Percentiles rank a stretch among this genome's conserved stretches.
Conservation (phyloP, 1,140 invertebrate species). For the Pseudomyrmex gracilis region DNA sequence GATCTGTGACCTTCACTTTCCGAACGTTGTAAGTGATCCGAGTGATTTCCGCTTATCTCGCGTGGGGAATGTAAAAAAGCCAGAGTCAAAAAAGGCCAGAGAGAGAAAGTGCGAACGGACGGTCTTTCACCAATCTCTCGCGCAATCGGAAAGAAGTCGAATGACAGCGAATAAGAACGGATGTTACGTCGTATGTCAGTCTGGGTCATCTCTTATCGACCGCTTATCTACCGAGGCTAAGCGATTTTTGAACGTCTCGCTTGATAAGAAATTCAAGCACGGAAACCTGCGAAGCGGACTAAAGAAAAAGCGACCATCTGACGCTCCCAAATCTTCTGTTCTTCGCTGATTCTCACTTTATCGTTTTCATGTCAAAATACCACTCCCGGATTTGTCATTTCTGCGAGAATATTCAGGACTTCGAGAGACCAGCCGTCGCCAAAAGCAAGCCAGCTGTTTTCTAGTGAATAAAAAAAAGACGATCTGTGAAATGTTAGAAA, state of each 20-base stretch:
- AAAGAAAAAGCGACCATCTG: slow-evolving; percentile 66
- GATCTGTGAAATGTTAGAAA: slow-evolving; percentile 20
- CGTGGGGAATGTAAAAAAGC: slow-evolving; percentile 22
- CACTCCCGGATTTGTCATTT: slow-evolving; percentile 13
- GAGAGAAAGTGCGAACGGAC: not conserved
- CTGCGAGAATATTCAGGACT: slow-evolving; percentile 64
- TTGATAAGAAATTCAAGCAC: slow-evolving; percentile 58
- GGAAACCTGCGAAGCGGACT: slow-evolving; percentile 30
- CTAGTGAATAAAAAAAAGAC: slow-evolving; percentile 50
- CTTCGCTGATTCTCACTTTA: slow-evolving; percentile 46
- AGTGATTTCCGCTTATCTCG: slow-evolving; percentile 12
- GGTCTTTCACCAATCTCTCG: slow-evolving; percentile 10
- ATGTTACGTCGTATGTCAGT: slow-evolving; percentile 68
- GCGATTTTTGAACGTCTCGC: slow-evolving; percentile 75
- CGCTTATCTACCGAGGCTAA: slow-evolving; percentile 66
- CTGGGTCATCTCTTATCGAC: slow-evolving; percentile 61
- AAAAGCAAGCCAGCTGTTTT: slow-evolving; percentile 29
- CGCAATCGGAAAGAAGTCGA: slow-evolving; percentile 15
- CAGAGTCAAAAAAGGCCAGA: not conserved
- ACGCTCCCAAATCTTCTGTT: slow-evolving; percentile 62
- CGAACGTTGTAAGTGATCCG: not conserved
- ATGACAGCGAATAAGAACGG: slow-evolving; percentile 46
- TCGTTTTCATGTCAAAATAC: slow-evolving; percentile 51
- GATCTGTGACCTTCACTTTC: not conserved
- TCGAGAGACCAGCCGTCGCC: slow-evolving; percentile 41